Evolutionary conservation across 2,113 vertebrate species (phyloP).

Genomic region (Mola mola): DNA sequence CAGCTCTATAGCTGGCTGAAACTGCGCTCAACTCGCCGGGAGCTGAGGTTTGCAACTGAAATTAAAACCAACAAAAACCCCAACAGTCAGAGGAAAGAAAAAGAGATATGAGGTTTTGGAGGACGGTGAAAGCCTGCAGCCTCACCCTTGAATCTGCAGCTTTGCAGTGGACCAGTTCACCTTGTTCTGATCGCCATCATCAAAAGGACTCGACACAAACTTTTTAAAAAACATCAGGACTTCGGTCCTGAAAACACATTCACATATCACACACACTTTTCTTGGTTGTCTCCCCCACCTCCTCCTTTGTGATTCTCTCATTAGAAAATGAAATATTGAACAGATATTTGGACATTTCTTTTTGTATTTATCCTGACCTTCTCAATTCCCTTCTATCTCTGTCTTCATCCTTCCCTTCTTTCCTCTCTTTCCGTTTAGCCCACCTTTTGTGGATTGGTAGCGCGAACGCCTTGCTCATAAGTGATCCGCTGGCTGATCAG

Average conservation of each 20-base stretch:
- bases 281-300: slow-evolving; percentile 78
- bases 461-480: slow-evolving; percentile 94
- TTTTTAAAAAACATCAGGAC: slow-evolving; percentile 83
- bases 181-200: slow-evolving; percentile 79
- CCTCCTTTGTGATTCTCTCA: slow-evolving; percentile 78
- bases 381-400: slow-evolving; percentile 71
- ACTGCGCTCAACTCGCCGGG: slow-evolving; percentile 73
- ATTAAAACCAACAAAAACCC: slow-evolving; percentile 58
- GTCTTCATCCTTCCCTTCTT: slow-evolving; percentile 75
- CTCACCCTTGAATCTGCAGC: slow-evolving; percentile 78
- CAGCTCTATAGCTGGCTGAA: slow-evolving; percentile 66
- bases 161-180: slow-evolving; percentile 82
- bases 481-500: slow-evolving; percentile 97
- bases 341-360: slow-evolving; percentile 80
- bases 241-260: slow-evolving; percentile 82
- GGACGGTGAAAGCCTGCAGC: slow-evolving; percentile 72
- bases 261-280: slow-evolving; percentile 81
- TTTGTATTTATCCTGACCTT: slow-evolving; percentile 69
- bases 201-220: slow-evolving; percentile 80
- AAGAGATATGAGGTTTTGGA: slow-evolving; percentile 80
- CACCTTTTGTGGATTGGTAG: slow-evolving; percentile 96
- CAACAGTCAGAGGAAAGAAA: slow-evolving; percentile 48
- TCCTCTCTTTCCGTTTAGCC: slow-evolving; percentile 83
- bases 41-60: slow-evolving; percentile 71
- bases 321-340: slow-evolving; percentile 81